These are phyloP conservation scores for Chelonoidis abingdonii DNA, from an alignment of 2,113 vertebrate species.

Conservation along the genomic window DNA sequence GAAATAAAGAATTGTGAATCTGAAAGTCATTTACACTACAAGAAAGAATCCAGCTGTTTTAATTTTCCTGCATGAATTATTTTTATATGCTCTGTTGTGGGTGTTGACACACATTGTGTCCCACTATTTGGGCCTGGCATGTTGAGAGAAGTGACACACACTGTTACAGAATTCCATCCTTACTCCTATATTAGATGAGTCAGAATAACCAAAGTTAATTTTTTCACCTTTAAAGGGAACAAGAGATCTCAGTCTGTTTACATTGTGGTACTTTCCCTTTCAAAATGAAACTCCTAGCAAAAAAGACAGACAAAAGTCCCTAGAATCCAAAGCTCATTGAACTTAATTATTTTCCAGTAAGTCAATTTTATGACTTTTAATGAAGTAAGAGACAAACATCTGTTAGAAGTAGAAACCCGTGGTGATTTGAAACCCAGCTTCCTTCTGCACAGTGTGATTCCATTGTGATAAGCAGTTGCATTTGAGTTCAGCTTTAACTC, in stretches of 20 bases:
- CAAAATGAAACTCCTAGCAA: slow-evolving; percentile 4
- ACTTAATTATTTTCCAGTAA: slow-evolving; percentile 3
- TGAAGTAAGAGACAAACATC: neutral
- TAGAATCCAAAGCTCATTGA: neutral
- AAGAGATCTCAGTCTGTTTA: neutral
- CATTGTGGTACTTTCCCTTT: neutral
- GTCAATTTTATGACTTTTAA: neutral
- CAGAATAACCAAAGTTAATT: neutral
- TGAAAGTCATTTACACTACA: neutral
- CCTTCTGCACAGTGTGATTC: neutral
- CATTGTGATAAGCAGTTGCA: neutral
- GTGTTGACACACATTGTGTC: neutral
- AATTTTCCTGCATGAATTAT: neutral
- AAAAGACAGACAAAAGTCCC: neutral
- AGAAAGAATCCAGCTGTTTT: neutral
- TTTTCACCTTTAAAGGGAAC: neutral
- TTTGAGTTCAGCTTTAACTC: slow-evolving; percentile 13
- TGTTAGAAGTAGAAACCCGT: neutral
- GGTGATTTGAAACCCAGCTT: neutral
- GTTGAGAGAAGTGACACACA: neutral
- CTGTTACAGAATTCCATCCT: neutral
- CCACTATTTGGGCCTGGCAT: neutral
- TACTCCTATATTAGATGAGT: neutral
- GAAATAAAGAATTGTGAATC: neutral
- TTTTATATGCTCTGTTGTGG: neutral